phyloP scores from a whole-genome alignment of 2,113 vertebrate genomes.

The Leptocoma aspasia region DNA sequence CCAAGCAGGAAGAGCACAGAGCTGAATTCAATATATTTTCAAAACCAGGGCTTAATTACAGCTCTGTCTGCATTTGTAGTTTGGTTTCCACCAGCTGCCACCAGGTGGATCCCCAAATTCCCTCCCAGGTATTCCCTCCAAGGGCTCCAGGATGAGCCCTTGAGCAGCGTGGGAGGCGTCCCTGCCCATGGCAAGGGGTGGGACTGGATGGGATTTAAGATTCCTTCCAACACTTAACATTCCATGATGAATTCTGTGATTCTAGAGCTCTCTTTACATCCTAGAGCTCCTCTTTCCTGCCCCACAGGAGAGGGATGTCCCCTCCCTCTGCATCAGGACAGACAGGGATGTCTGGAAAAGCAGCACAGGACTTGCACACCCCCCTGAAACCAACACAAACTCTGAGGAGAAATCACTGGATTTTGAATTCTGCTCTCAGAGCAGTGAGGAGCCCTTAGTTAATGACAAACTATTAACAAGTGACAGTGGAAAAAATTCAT shows the following conservation, averaged over 20 bases:
- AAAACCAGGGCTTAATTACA: rapidly evolving
- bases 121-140: too few relatives aligned
- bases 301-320: neutral
- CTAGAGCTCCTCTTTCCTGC: neutral
- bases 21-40: rapidly evolving
- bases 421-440: neutral
- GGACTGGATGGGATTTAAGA: neutral
- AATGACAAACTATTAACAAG: neutral
- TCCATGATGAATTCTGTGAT: neutral
- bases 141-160: neutral
- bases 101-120: neutral
- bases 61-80: neutral
- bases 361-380: neutral
- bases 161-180: neutral
- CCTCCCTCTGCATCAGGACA: neutral
- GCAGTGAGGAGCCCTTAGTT: neutral
- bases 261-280: rapidly evolving
- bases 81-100: neutral
- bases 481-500: neutral
- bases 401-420: neutral
- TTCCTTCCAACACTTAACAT: neutral
- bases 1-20: neutral
- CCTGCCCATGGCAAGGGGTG: neutral
- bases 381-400: neutral
- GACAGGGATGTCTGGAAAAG: neutral